phyloP scores from a whole-genome alignment of 2,113 vertebrate species.

The Mystacornis crossleyi region DNA sequence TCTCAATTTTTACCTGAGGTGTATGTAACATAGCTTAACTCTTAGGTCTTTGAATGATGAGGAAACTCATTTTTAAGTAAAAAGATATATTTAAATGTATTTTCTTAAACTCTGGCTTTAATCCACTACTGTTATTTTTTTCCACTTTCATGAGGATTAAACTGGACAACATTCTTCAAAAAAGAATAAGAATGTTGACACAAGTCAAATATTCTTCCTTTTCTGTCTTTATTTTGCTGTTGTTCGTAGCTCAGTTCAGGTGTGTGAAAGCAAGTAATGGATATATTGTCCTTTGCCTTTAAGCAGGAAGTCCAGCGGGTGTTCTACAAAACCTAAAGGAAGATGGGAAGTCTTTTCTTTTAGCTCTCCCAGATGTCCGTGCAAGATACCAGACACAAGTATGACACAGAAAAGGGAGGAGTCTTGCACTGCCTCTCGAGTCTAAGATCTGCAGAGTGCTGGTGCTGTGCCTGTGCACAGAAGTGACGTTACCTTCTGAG shows the following conservation, averaged over 20 bases:
- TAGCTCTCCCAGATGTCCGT: background rate
- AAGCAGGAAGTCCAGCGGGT: background rate
- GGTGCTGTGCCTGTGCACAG: background rate
- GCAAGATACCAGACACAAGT: background rate
- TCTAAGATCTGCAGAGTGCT: background rate
- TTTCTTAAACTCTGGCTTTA: slow-evolving; percentile 66
- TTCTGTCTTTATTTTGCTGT: background rate
- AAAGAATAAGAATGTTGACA: background rate
- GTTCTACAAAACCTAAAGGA: background rate
- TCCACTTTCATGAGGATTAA: slow-evolving; percentile 36
- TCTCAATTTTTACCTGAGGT: slow-evolving; percentile 71
- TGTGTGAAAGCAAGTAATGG: background rate
- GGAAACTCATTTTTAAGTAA: slow-evolving; percentile 59
- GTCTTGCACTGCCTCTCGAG: rapidly evolving
- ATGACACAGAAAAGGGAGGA: background rate
- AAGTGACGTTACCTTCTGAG: background rate
- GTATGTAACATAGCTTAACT: slow-evolving; percentile 58
- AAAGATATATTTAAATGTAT: slow-evolving; percentile 70
- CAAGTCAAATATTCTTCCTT: background rate
- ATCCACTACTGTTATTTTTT: slow-evolving; percentile 43
- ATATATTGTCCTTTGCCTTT: background rate
- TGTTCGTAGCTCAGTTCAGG: background rate
- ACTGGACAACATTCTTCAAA: slow-evolving; percentile 2
- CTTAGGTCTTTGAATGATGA: slow-evolving; percentile 57
- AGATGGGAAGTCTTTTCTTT: background rate